Percentiles rank a stretch among this genome's conserved stretches.
Evolutionary conservation across 1,140 invertebrate species (phyloP).

Genomic region (Cotesia glomerata): DNA sequence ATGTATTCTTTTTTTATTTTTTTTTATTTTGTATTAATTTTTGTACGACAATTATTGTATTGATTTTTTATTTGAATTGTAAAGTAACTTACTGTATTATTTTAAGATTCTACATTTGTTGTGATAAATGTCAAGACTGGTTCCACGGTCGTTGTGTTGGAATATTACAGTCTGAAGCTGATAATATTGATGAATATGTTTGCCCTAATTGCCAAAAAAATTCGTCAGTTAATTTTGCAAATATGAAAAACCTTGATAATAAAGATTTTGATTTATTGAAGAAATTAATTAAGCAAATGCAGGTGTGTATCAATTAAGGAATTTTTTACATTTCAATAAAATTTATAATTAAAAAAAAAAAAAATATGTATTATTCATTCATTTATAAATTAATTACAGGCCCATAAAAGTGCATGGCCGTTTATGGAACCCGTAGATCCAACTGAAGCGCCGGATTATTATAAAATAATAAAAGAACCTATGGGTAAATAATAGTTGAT

Average conservation of each 20-base stretch:
- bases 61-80: conserved; percentile 8
- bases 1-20: not conserved
- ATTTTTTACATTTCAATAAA: not conserved
- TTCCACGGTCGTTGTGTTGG: conserved; percentile 98
- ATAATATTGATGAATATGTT: conserved; percentile 94
- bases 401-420: conserved; percentile 93
- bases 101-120: conserved; percentile 92
- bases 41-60: not conserved
- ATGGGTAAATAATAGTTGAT: conserved; percentile 80
- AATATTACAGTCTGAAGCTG: conserved; percentile 91
- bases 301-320: conserved; percentile 65
- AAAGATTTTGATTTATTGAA: conserved; percentile 86
- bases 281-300: conserved; percentile 88
- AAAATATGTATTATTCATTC: conserved; percentile 21
- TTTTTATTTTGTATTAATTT: not conserved
- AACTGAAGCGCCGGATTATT: conserved; percentile 94
- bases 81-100: not conserved
- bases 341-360: not conserved
- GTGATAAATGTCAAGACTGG: conserved; percentile 98
- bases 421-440: conserved; percentile 97
- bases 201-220: conserved; percentile 94
- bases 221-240: conserved; percentile 85
- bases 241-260: conserved; percentile 83
- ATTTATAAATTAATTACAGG: conserved; percentile 60
- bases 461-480: conserved; percentile 96